Base-by-base conservation (phyloP, 2,888 invertebrate genomes). In the Pristionchus maxplancki region DNA sequence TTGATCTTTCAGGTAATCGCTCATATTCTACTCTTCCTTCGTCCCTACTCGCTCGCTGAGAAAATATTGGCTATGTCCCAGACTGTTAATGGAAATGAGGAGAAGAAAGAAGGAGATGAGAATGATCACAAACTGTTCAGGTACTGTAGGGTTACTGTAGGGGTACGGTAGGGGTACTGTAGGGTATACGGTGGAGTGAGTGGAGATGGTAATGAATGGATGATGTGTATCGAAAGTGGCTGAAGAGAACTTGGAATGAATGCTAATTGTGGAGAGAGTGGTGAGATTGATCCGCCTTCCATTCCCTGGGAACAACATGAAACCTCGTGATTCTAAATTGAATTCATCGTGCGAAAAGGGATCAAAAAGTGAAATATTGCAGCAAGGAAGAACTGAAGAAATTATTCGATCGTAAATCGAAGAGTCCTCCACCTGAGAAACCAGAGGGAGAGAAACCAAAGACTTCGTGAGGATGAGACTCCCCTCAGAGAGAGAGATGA, bases 361-460 rank as follows among this genome's bases (percentile, higher is more conserved):
- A 67, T 8, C 67, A 34, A 67, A 17, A 67, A 78, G 17, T 81
- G 40, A 20, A 13, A n/a, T 11, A 28, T 86, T 64, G 20, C 71
- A 86, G 86, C 40, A 86, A 86, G 86, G 86, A 86, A 44, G 86
- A 86, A 71, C 50, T 86, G 71, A 71, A 84, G 67, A 71, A 20
- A 44, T 24, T 86, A 17, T 64, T 67, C 48, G 86, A 86, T 53
- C 86, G 48, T 20, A 48, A 86, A 48, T 37, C 67, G 20, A 84
- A 84, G 34, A 44, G 44, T 86, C 86, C 86, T 28, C 86, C 86
- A 3, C 86, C 86, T 17, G 86, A 86, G 71, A 86, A 86, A 67
- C 86, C 86, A 48, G 71, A 67, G 31, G 86, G 53, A 71, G 86
- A 86, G n/a, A 84, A 84, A 48, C 44, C 48, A 28, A 81, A 48